These are phyloP conservation scores for Lepeophtheirus nordmannii DNA, from an alignment of 2,888 invertebrate species.

Conservation along the genomic window DNA sequence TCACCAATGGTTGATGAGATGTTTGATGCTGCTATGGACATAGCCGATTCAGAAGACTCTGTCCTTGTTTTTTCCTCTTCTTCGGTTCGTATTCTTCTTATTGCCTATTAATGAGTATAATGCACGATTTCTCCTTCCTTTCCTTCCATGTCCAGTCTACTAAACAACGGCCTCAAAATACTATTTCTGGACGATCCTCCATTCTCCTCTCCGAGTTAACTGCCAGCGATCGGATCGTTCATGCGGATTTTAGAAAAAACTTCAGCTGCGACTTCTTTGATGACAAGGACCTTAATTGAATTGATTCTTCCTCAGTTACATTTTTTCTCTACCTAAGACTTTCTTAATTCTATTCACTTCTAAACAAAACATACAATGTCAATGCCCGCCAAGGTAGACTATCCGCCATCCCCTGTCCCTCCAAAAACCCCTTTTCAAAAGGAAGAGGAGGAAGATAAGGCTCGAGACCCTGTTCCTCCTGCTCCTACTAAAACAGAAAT, in stretches of 20 bases:
- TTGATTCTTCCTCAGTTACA: neutral
- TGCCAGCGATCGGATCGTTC: conserved; percentile 19
- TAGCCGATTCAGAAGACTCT: conserved; percentile 21
- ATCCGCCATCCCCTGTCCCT: neutral
- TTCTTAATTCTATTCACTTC: no score
- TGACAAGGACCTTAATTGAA: conserved; percentile 16
- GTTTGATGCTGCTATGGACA: conserved; percentile 20
- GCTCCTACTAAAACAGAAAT: neutral
- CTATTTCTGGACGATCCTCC: conserved; percentile 11
- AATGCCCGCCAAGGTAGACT: conserved; percentile 3
- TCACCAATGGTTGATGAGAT: conserved; percentile 23
- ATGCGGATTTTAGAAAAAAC: conserved; percentile 16
- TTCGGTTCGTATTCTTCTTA: neutral
- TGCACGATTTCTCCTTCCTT: neutral
- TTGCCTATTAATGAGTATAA: no score
- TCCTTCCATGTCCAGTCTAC: neutral
- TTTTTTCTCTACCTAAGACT: no score
- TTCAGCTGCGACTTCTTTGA: conserved; percentile 12
- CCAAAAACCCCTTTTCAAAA: no score
- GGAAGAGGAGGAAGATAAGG: neutral
- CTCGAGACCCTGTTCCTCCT: neutral
- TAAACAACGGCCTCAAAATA: neutral
- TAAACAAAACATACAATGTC: neutral
- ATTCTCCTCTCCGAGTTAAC: conserved; percentile 23
- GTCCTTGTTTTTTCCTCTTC: neutral